Conservation (phyloP, 2,113 vertebrate genomes). For the Syrrhaptes paradoxus region DNA sequence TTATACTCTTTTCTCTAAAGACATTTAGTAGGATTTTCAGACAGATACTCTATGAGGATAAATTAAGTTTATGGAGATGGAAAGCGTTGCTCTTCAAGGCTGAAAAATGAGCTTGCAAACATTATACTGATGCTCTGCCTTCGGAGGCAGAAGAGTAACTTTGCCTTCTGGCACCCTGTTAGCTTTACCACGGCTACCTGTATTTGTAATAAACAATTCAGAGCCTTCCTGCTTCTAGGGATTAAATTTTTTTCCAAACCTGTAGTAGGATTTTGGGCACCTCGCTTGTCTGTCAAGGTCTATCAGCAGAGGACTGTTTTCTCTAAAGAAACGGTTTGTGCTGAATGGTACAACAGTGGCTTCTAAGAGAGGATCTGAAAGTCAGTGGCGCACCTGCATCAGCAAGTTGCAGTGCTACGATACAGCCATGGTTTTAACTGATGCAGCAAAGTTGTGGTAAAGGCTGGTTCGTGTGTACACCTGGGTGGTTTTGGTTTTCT, state of each 20-base stretch:
- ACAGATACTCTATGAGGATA: background rate
- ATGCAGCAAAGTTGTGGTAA: background rate
- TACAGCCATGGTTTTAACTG: background rate
- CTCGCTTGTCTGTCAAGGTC: background rate
- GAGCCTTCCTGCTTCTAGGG: background rate
- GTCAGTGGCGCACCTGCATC: background rate
- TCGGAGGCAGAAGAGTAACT: background rate
- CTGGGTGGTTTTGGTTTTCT: background rate
- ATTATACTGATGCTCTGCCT: background rate
- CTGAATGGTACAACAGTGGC: background rate
- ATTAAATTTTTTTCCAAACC: background rate
- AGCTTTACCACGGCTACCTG: background rate
- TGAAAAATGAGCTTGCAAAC: background rate
- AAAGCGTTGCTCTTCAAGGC: background rate
- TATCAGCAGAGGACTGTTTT: background rate
- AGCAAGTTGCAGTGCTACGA: accelerated
- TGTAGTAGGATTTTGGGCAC: background rate
- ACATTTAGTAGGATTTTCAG: background rate
- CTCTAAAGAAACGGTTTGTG: background rate
- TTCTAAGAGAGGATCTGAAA: background rate
- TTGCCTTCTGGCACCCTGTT: background rate
- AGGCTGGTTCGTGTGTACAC: background rate
- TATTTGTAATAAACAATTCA: background rate
- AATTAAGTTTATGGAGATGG: background rate
- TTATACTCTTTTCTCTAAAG: background rate